These are phyloP conservation scores for Conopomorpha cramerella DNA, from an alignment of 1,140 invertebrate species.

Conservation along the genomic window DNA sequence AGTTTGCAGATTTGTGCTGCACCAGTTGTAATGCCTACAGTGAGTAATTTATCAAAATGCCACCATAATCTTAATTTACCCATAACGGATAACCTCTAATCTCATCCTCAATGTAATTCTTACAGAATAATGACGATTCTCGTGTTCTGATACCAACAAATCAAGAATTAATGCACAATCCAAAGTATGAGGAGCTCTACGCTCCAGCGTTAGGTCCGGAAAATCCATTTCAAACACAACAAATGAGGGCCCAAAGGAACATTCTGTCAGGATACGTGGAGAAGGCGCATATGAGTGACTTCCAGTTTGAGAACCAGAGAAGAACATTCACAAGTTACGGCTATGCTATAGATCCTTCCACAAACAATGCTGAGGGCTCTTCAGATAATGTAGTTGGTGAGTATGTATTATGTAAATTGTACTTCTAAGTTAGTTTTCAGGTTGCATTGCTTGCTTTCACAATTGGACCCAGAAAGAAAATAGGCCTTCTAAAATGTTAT, in stretches of 20 bases:
- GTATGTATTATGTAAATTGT: too few relatives aligned
- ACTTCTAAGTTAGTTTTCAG: too few relatives aligned
- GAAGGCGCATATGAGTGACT: slow-evolving; percentile 92
- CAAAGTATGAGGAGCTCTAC: slow-evolving; percentile 95
- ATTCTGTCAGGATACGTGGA: slow-evolving; percentile 95
- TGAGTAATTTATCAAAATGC: slow-evolving; percentile 47
- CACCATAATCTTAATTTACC: too few relatives aligned
- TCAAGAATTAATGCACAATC: slow-evolving; percentile 87
- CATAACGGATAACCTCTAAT: too few relatives aligned
- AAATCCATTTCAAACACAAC: slow-evolving; percentile 90
- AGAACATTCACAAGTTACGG: slow-evolving; percentile 91
- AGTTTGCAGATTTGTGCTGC: slow-evolving; percentile 76
- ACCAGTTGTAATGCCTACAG: slow-evolving; percentile 77
- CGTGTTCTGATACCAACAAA: slow-evolving; percentile 58
- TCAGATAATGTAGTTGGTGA: slow-evolving; percentile 73
- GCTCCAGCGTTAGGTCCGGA: slow-evolving; percentile 84
- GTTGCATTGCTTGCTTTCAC: too few relatives aligned
- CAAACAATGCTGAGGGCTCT: slow-evolving; percentile 68
- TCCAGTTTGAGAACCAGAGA: slow-evolving; percentile 98
- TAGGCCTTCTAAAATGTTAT: too few relatives aligned
- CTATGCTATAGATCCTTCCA: slow-evolving; percentile 94
- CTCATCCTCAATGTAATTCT: too few relatives aligned
- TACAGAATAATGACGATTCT: slow-evolving; percentile 43
- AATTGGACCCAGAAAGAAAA: too few relatives aligned
- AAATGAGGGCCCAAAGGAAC: slow-evolving; percentile 86